Conservation (phyloP, 2,113 vertebrate species). For the Ameiurus melas region DNA sequence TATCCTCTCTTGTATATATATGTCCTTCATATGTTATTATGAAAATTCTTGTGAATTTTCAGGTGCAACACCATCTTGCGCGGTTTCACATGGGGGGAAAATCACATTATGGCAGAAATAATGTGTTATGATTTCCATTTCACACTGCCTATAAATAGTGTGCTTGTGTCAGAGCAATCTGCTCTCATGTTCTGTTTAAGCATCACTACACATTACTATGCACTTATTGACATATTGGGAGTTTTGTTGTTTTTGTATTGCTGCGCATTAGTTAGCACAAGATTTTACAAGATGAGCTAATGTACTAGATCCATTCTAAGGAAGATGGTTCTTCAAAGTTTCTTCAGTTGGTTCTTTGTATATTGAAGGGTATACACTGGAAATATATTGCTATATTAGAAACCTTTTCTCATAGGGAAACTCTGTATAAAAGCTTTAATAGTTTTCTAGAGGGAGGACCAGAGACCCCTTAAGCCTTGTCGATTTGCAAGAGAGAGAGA, state of each 20-base stretch:
- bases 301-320: background rate
- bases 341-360: too few species aligned
- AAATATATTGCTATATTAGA: too few species aligned
- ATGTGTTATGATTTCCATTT: background rate
- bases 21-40: background rate
- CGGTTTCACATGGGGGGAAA: background rate
- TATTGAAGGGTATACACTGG: too few species aligned
- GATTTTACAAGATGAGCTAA: background rate
- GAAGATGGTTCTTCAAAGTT: background rate
- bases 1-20: background rate
- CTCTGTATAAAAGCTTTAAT: too few species aligned
- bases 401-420: too few species aligned
- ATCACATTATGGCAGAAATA: background rate
- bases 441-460: too few species aligned
- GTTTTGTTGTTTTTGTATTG: background rate
- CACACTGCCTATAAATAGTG: constrained; percentile 4
- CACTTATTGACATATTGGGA: background rate
- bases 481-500: too few species aligned
- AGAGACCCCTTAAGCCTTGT: too few species aligned
- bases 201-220: background rate
- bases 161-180: background rate
- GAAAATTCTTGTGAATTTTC: background rate
- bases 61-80: background rate
- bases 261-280: background rate
- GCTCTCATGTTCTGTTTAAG: background rate